phyloP scores from a whole-genome alignment of 2,113 vertebrate species.

The Marmota flaviventris region DNA sequence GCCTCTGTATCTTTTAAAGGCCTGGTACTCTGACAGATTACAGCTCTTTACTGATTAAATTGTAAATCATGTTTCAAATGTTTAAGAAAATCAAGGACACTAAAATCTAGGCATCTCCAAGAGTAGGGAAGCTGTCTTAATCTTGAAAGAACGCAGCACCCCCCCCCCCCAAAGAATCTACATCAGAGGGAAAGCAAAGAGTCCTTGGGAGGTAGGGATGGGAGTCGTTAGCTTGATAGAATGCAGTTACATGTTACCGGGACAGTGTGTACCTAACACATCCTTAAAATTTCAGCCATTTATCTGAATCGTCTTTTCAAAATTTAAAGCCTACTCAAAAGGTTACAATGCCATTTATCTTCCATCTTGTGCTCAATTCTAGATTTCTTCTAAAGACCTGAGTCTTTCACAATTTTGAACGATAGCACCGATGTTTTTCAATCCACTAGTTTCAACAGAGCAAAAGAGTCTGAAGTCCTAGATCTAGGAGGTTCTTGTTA shows the following conservation, averaged over 20 bases:
- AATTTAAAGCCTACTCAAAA: neutral
- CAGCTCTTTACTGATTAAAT: conserved; percentile 58
- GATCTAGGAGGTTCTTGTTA: neutral
- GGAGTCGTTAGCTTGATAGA: neutral
- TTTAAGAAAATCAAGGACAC: conserved; percentile 36
- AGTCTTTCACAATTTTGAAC: neutral
- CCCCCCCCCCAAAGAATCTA: conserved; percentile 27
- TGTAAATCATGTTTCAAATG: conserved; percentile 64
- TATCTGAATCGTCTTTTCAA: neutral
- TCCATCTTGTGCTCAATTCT: neutral
- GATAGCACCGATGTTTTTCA: neutral
- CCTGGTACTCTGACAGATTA: neutral
- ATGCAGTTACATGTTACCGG: neutral
- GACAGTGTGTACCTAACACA: conserved; percentile 38
- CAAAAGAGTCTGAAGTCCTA: neutral
- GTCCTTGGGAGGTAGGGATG: neutral
- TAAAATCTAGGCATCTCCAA: conserved; percentile 55
- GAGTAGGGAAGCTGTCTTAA: conserved; percentile 41
- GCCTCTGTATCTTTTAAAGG: conserved; percentile 24
- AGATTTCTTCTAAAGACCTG: neutral
- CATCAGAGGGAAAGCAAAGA: neutral
- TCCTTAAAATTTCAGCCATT: neutral
- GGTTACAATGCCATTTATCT: neutral
- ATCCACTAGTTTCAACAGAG: neutral
- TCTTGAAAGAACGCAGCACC: conserved; percentile 66